Base-by-base conservation (phyloP, 2,113 vertebrate genomes). In the Peromyscus polionotus region DNA sequence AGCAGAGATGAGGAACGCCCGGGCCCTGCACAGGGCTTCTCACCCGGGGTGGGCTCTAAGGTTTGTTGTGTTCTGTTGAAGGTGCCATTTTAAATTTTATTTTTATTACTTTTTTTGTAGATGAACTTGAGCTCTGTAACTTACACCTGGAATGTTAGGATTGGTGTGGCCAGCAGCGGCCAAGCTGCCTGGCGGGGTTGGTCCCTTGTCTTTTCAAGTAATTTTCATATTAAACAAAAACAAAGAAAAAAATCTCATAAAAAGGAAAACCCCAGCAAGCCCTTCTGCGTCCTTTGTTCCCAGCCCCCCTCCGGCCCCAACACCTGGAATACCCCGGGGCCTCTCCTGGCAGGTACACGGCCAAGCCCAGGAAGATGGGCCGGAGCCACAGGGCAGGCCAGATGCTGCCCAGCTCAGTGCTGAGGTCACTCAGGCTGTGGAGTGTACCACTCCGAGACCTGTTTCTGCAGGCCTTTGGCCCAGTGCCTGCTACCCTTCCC, bases 81-180 rank as follows among this genome's bases (percentile, higher is more conserved):
- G 97, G 99, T 99, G 98, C 98, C 99, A 98, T 99, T 99, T 99
- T 99, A 98, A 70, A 98, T 98, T 99, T 99, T 98, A 98, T 98
- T 99, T 98, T 98, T 99, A 98, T 98, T 98, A 95, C 98, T 98
- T 98, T 98, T 98, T 99, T 98, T 99, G 98, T 99, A 99, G 98
- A 98, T 99, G 98, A 98, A 98, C 97, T 98, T 98, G 96, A 97
- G 96, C 97, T 98, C 97, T 99, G 98, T 98, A 97, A 97, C 98
- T 97, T 97, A 97, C 98, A 97, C 98, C 98, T 97, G 98, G 98
- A 98, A 98, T 97, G 97, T 98, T 94, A 97, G 97, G 98, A 95
- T 96, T 93, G 97, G 97, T 94, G 95, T 22, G 96, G 98, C 95
- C 97, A 96, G 97, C 88, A 96, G 98, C 93, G 86, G 98, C 98